Percentiles rank a stretch among this genome's conserved stretches.
These are phyloP conservation scores for Paramisgurnus dabryanus DNA, from an alignment of 2,113 vertebrate genomes.

Conservation along the genomic window DNA sequence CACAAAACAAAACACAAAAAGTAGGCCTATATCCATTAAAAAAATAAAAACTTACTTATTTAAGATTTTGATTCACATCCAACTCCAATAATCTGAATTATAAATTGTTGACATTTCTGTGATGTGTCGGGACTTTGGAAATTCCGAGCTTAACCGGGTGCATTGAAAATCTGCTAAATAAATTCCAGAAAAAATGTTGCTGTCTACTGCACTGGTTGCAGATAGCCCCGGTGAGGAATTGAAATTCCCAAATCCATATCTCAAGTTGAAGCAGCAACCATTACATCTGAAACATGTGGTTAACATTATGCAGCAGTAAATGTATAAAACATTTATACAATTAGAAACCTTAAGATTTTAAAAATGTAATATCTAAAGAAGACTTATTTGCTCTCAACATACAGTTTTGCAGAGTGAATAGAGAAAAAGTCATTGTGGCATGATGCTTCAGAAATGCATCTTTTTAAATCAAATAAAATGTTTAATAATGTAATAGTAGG, in stretches of 20 bases:
- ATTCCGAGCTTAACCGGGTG: background rate
- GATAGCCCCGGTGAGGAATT: constrained; percentile 32
- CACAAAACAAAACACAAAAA: background rate
- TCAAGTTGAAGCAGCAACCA: constrained; percentile 50
- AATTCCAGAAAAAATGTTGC: constrained; percentile 21
- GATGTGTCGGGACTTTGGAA: too few relatives aligned
- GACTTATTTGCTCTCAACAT: too few relatives aligned
- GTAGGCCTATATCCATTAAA: background rate
- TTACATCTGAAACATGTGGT: constrained; percentile 49
- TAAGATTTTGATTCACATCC: background rate
- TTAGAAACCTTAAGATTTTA: too few relatives aligned
- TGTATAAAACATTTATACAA: constrained; percentile 44
- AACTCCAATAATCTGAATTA: background rate
- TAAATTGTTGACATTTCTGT: too few relatives aligned
- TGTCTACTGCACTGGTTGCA: background rate
- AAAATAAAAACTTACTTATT: background rate
- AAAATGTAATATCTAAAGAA: too few relatives aligned
- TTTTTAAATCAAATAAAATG: too few relatives aligned
- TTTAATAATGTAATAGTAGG: too few relatives aligned
- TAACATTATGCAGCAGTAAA: constrained; percentile 46
- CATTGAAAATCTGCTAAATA: background rate
- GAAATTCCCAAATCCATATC: constrained; percentile 49
- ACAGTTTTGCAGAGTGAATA: too few relatives aligned
- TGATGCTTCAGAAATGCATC: too few relatives aligned
- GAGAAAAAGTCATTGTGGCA: too few relatives aligned